phyloP scores from a whole-genome alignment of 2,888 invertebrate species.

The Drosophila monieri region DNA sequence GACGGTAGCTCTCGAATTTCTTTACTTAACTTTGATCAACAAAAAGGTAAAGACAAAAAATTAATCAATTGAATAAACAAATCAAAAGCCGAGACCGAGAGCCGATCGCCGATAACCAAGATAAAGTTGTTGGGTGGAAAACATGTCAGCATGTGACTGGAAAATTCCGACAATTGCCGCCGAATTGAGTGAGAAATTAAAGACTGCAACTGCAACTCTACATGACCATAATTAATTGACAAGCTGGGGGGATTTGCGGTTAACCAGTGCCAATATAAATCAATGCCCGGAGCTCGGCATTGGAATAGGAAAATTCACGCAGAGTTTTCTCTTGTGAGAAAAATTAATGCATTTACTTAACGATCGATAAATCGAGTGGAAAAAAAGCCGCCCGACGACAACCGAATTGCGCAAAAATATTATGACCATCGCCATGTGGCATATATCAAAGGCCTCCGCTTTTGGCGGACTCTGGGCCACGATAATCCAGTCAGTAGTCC shows the following conservation, averaged over 20 bases:
- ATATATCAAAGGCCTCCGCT: constrained; percentile 72
- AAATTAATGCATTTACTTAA: constrained; percentile 71
- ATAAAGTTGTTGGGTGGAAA: constrained; percentile 42
- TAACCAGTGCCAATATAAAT: constrained; percentile 45
- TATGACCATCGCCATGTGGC: constrained; percentile 78
- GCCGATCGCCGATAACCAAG: constrained; percentile 9
- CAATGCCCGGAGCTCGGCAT: constrained; percentile 40
- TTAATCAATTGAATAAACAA: constrained; percentile 66
- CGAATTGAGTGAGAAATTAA: constrained; percentile 59
- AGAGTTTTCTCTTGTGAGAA: constrained; percentile 36
- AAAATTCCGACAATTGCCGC: constrained; percentile 38
- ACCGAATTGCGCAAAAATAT: constrained; percentile 82
- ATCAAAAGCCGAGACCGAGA: constrained; percentile 20
- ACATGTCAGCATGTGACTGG: constrained; percentile 10
- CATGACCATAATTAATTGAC: constrained; percentile 66
- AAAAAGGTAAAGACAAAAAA: constrained; percentile 39
- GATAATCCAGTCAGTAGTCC: constrained; percentile 39
- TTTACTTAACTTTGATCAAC: constrained; percentile 17
- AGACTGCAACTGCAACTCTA: constrained; percentile 15
- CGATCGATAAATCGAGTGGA: constrained; percentile 70
- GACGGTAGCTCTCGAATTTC: constrained; percentile 3
- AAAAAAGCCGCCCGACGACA: constrained; percentile 75
- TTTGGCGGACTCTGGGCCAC: constrained; percentile 41
- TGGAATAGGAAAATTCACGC: constrained; percentile 20
- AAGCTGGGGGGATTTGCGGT: constrained; percentile 35